Evolutionary conservation across 2,797 vertebrate species (phyloP).

Genomic region (Simalia tracyae): DNA sequence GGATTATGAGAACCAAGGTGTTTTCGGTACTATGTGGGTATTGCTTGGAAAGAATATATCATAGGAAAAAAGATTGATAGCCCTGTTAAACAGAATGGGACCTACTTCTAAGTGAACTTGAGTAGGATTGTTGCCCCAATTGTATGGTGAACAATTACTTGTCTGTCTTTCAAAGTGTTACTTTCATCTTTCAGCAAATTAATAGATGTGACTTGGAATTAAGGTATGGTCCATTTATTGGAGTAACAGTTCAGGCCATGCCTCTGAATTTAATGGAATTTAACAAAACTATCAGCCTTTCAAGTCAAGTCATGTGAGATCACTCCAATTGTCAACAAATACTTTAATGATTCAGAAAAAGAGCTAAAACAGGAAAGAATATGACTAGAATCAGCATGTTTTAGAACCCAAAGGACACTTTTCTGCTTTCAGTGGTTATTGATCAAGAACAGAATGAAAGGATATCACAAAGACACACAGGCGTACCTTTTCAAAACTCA

Average conservation of each 20-base stretch:
- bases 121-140: neutral
- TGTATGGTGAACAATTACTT: neutral
- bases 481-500: neutral
- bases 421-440: constrained; percentile 28
- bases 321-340: neutral
- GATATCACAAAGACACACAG: neutral
- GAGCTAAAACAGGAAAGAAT: neutral
- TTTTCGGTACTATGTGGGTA: neutral
- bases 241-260: too few species aligned
- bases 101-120: neutral
- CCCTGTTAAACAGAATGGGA: neutral
- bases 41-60: neutral
- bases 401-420: neutral
- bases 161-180: neutral
- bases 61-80: neutral
- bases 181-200: too few species aligned
- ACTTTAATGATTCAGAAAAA: neutral
- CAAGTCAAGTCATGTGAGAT: neutral
- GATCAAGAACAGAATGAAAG: constrained; percentile 29
- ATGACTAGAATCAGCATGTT: neutral
- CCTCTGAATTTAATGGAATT: neutral
- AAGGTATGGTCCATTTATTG: too few species aligned
- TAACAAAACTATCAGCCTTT: neutral
- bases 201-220: too few species aligned
- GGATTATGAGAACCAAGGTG: neutral